phyloP scores from a whole-genome alignment of 2,888 invertebrate genomes.

The Caenorhabditis doughertyi region DNA sequence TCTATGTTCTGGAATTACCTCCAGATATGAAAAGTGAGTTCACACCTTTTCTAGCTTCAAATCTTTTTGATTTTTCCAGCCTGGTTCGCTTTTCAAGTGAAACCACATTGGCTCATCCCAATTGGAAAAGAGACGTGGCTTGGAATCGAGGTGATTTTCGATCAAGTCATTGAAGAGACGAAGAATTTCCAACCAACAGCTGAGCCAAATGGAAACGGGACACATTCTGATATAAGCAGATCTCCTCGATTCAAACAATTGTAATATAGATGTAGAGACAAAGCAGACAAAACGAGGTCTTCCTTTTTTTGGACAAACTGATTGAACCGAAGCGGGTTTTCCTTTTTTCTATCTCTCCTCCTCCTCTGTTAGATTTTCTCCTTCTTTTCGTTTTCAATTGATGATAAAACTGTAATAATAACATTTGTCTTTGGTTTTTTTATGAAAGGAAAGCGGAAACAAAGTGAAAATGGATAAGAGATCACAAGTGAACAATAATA shows the following conservation, averaged over 20 bases:
- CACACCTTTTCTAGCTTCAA: not conserved
- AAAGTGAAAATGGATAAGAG: no score
- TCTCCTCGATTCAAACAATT: slow-evolving; percentile 63
- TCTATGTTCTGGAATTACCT: slow-evolving; percentile 82
- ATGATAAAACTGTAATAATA: no score
- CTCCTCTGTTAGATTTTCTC: no score
- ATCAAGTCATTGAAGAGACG: slow-evolving; percentile 74
- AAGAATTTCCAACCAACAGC: slow-evolving; percentile 62
- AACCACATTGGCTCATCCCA: slow-evolving; percentile 79
- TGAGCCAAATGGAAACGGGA: slow-evolving; percentile 25
- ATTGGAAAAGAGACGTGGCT: slow-evolving; percentile 76
- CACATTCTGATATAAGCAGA: slow-evolving; percentile 10
- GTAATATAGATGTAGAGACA: no score
- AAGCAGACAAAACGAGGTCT: no score
- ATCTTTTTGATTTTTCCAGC: slow-evolving; percentile 66
- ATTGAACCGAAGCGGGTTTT: no score
- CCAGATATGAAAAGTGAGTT: slow-evolving; percentile 78
- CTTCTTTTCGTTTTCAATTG: no score
- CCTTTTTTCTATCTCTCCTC: no score
- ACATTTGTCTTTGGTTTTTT: no score
- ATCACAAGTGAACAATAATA: no score
- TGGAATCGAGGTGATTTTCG: slow-evolving; percentile 74
- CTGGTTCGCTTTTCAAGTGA: slow-evolving; percentile 82
- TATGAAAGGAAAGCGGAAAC: no score
- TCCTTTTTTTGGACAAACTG: no score